Percentiles rank a stretch among this genome's conserved stretches.
Conservation (phyloP, 35 echinoderm and acorn worm species). For the Eucidaris tribuloides region DNA sequence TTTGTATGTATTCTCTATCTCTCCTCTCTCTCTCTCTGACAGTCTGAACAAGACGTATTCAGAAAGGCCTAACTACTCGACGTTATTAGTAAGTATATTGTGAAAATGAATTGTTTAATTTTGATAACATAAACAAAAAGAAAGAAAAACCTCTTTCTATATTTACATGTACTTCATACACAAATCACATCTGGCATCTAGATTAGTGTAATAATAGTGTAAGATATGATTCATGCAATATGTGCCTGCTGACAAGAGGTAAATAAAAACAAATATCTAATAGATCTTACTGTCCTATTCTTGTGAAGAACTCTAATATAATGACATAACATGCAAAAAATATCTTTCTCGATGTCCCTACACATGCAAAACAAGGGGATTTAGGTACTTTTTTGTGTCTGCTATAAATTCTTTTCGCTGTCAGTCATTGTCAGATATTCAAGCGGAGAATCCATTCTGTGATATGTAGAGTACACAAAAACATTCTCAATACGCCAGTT, state of each 20-base stretch:
- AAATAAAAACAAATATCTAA: neutral
- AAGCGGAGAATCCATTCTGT: too few species aligned
- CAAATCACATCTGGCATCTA: neutral
- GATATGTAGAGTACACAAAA: too few species aligned
- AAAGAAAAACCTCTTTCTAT: neutral
- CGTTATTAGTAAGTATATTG: constrained; percentile 65
- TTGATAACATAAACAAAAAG: neutral
- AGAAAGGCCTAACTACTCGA: constrained; percentile 73
- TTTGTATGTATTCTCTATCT: constrained; percentile 15
- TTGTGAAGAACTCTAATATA: too few species aligned
- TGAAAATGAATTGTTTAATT: neutral
- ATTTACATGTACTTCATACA: neutral
- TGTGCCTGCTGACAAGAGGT: neutral
- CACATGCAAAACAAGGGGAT: too few species aligned
- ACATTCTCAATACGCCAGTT: too few species aligned
- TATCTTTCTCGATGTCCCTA: too few species aligned
- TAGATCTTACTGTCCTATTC: too few species aligned
- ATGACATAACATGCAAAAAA: too few species aligned
- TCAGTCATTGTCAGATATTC: too few species aligned
- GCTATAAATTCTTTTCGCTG: too few species aligned
- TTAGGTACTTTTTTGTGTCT: too few species aligned
- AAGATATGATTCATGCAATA: neutral
- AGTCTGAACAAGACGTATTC: constrained; percentile 77
- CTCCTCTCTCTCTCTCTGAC: constrained; percentile 24
- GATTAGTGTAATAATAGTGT: too few species aligned